Evolutionary conservation across 2,888 invertebrate genomes (phyloP).

Genomic region (Drosophila emarginata): DNA sequence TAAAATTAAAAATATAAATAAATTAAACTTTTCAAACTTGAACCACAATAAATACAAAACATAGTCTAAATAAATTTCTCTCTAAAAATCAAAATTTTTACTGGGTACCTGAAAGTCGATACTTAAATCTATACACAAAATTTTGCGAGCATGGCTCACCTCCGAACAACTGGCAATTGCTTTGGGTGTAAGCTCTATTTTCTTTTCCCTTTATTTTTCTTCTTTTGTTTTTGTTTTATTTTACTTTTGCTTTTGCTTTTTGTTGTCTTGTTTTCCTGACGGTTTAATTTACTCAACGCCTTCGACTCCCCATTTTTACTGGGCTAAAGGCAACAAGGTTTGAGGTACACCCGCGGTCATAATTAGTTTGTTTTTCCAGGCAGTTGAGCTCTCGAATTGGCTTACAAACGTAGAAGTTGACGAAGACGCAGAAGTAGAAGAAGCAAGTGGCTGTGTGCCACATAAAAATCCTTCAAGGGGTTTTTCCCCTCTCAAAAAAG

Average conservation of each 20-base stretch:
- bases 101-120: not conserved
- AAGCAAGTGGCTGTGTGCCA: constrained; percentile 34
- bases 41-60: too few species aligned
- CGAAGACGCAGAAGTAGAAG: not conserved
- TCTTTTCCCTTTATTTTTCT: constrained; percentile 21
- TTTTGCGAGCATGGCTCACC: not conserved
- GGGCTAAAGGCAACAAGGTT: constrained; percentile 36
- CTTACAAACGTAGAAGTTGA: constrained; percentile 22
- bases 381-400: constrained; percentile 67
- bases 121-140: not conserved
- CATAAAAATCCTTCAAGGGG: constrained; percentile 50
- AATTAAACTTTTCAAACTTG: too few species aligned
- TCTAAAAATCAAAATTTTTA: not conserved
- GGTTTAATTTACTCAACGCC: constrained; percentile 67
- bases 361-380: constrained; percentile 74
- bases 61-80: not conserved
- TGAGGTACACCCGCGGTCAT: constrained; percentile 61
- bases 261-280: constrained; percentile 46
- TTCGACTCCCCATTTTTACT: constrained; percentile 6
- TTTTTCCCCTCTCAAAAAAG: constrained; percentile 7
- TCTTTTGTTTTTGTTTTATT: constrained; percentile 60
- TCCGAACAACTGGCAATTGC: constrained; percentile 3
- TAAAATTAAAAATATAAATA: too few species aligned
- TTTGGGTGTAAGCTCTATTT: constrained; percentile 21
- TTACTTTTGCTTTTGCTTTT: constrained; percentile 34